Conservation (phyloP, 2,113 vertebrate genomes). For the Todiramphus chloris region DNA sequence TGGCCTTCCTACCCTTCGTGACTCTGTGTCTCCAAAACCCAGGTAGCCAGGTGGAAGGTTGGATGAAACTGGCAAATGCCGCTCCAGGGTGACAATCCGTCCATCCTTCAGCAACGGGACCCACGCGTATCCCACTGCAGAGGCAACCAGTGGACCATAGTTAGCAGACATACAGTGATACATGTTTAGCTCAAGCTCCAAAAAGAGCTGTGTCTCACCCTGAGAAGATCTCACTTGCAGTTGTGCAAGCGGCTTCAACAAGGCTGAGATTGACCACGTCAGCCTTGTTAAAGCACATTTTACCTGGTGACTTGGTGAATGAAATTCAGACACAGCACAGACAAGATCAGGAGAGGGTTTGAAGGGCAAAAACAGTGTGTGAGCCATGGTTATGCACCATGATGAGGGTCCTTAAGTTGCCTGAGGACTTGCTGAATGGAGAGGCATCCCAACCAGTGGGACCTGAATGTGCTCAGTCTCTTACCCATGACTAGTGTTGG, state of each 20-base stretch:
- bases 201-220: neutral
- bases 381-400: neutral
- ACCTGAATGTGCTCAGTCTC: neutral
- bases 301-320: neutral
- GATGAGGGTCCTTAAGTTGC: fast-evolving
- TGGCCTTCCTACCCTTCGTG: slow-evolving; percentile 79
- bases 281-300: neutral
- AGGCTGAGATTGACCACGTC: fast-evolving
- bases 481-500: neutral
- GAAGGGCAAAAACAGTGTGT: neutral
- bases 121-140: slow-evolving; percentile 91
- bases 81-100: slow-evolving; percentile 86
- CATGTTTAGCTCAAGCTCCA: neutral
- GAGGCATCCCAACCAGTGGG: neutral
- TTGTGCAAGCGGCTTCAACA: neutral
- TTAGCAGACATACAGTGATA: neutral
- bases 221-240: neutral
- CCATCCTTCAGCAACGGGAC: slow-evolving; percentile 89
- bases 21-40: slow-evolving; percentile 76
- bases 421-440: neutral
- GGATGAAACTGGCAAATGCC: slow-evolving; percentile 88
- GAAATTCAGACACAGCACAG: neutral
- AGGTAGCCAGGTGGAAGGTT: slow-evolving; percentile 89
- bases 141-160: neutral
- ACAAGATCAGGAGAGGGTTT: neutral